Conservation (phyloP, 2,113 vertebrate species). For the Pseudorasbora parva region DNA sequence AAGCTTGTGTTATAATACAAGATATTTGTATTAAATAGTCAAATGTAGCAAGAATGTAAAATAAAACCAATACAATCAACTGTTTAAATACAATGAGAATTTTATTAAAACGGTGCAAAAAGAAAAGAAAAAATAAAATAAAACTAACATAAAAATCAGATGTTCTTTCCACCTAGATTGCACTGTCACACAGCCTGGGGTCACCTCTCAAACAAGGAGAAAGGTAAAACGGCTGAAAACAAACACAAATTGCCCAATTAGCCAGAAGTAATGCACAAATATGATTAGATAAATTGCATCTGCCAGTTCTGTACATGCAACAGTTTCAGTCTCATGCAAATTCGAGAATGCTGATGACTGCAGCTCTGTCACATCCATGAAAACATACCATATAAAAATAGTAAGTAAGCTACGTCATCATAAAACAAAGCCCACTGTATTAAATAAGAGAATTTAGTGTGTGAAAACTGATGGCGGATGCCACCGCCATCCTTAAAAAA, state of each 20-base stretch:
- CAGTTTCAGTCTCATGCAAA: constrained; percentile 74
- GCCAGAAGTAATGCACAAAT: constrained; percentile 69
- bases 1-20: background rate
- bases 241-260: constrained; percentile 59
- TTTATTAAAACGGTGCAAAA: constrained; percentile 85
- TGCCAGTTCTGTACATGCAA: constrained; percentile 71
- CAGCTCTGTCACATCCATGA: constrained; percentile 61
- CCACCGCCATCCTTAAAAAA: constrained; percentile 8
- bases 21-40: background rate
- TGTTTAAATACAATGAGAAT: constrained; percentile 80
- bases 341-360: constrained; percentile 58
- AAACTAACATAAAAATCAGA: constrained; percentile 72
- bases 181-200: constrained; percentile 72
- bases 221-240: constrained; percentile 51
- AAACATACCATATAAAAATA: constrained; percentile 67
- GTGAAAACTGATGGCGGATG: constrained; percentile 18
- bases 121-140: constrained; percentile 56
- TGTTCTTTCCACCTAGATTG: constrained; percentile 76
- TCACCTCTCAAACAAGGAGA: constrained; percentile 54
- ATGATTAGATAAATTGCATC: constrained; percentile 63
- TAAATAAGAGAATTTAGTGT: constrained; percentile 36
- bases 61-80: background rate
- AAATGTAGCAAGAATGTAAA: background rate
- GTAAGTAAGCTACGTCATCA: constrained; percentile 31
- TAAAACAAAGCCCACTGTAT: constrained; percentile 55